Percentiles rank a stretch among this genome's conserved stretches.
Conservation (phyloP, 2,113 vertebrate genomes). For the Lamprotornis superbus region DNA sequence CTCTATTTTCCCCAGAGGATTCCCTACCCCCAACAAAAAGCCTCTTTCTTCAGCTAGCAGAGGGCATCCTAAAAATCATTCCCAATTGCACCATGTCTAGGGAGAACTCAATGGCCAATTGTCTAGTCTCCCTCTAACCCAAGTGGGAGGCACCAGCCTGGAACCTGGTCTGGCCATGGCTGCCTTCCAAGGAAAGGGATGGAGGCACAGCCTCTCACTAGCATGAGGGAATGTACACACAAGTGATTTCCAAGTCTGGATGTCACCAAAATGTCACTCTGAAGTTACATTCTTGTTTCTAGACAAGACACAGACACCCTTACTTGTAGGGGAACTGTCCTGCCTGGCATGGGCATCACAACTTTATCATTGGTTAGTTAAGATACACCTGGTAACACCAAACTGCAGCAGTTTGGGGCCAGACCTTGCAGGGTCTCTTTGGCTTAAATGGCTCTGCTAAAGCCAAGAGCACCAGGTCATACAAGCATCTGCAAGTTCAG, state of each 20-base stretch:
- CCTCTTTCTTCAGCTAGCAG: neutral
- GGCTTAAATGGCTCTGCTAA: neutral
- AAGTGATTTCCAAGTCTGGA: neutral
- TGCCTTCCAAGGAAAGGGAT: neutral
- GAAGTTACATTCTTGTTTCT: neutral
- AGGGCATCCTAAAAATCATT: neutral
- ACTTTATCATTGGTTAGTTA: neutral
- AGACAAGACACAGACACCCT: neutral
- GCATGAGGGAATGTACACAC: accelerated
- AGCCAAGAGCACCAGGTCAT: neutral
- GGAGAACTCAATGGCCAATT: neutral
- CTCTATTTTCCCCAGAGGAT: neutral
- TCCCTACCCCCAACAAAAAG: neutral
- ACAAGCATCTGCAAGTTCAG: neutral
- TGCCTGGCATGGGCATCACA: neutral
- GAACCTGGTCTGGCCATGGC: neutral
- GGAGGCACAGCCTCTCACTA: neutral
- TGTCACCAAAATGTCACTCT: neutral
- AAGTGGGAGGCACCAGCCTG: neutral
- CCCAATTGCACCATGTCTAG: neutral
- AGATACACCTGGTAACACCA: neutral
- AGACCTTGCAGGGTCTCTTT: neutral
- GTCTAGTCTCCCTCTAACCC: neutral
- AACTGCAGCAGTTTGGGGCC: neutral
- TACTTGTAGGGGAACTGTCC: accelerated